A percentile compares a stretch with the other conserved stretches of the same genome.
phyloP scores from a whole-genome alignment of 2,888 invertebrate species.

The Orchestes rusci region DNA sequence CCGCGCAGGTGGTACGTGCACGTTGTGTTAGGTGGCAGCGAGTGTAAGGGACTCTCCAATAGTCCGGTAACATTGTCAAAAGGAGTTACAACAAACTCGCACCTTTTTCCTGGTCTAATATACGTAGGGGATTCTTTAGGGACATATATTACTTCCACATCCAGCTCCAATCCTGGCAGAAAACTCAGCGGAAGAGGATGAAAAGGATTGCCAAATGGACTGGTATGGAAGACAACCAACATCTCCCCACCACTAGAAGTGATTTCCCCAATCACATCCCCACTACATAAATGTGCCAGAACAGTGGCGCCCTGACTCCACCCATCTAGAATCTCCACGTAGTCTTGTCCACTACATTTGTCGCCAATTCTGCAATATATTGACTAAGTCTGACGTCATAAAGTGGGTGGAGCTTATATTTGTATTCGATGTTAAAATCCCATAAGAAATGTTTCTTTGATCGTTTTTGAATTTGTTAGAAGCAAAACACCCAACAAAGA shows the following conservation, averaged over 20 bases:
- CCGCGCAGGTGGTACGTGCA: constrained; percentile 75
- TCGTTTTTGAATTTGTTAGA: too few species aligned
- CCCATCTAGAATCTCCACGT: constrained; percentile 76
- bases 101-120: constrained; percentile 64
- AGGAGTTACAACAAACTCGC: constrained; percentile 69
- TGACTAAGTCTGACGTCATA: too few species aligned
- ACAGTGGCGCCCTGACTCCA: constrained; percentile 62
- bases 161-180: constrained; percentile 73
- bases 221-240: constrained; percentile 73
- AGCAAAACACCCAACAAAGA: too few species aligned
- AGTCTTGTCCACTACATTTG: constrained; percentile 76
- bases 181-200: constrained; percentile 72
- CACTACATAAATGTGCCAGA: constrained; percentile 71
- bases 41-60: constrained; percentile 68
- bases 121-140: constrained; percentile 63
- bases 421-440: background rate
- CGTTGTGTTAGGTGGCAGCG: constrained; percentile 73
- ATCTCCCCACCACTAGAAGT: constrained; percentile 70
- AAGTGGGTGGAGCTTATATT: too few species aligned
- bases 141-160: constrained; percentile 47
- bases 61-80: constrained; percentile 67
- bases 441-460: background rate
- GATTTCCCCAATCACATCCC: constrained; percentile 74
- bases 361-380: constrained; percentile 61
- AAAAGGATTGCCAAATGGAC: constrained; percentile 74